phyloP scores from a whole-genome alignment of 2,113 vertebrate genomes.

The Limnothrissa miodon region DNA sequence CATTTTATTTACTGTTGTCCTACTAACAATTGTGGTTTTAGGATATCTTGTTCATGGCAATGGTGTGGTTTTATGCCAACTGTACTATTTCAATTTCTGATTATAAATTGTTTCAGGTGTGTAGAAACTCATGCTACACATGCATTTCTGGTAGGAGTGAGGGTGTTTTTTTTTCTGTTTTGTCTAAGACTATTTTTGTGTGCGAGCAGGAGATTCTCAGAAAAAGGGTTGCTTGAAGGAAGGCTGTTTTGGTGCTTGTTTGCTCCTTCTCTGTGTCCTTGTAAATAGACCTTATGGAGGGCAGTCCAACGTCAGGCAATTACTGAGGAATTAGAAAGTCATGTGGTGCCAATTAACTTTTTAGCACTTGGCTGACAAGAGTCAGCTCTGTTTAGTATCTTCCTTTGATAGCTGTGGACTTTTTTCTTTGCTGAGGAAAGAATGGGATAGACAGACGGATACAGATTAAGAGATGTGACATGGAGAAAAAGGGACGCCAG shows the following conservation, averaged over 20 bases:
- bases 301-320: slow-evolving; percentile 37
- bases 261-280: background rate
- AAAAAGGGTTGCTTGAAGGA: background rate
- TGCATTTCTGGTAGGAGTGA: background rate
- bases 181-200: background rate
- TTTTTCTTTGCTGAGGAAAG: slow-evolving; percentile 23
- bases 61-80: background rate
- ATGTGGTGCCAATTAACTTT: slow-evolving; percentile 45
- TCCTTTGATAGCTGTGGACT: slow-evolving; percentile 27
- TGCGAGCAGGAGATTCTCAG: background rate
- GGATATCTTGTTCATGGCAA: background rate
- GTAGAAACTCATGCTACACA: background rate
- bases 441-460: slow-evolving; percentile 33
- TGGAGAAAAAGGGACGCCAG: background rate
- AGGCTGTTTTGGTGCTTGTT: slow-evolving; percentile 1
- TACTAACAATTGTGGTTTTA: background rate
- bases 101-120: background rate
- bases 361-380: slow-evolving; percentile 38
- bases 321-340: slow-evolving; percentile 47
- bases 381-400: slow-evolving; percentile 25
- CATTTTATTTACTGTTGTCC: background rate
- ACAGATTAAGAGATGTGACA: background rate
- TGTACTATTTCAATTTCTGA: background rate
- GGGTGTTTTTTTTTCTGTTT: background rate
- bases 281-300: background rate